Evolutionary conservation across 2,888 invertebrate species (phyloP).

Genomic region (Drosophila fulvimacula): DNA sequence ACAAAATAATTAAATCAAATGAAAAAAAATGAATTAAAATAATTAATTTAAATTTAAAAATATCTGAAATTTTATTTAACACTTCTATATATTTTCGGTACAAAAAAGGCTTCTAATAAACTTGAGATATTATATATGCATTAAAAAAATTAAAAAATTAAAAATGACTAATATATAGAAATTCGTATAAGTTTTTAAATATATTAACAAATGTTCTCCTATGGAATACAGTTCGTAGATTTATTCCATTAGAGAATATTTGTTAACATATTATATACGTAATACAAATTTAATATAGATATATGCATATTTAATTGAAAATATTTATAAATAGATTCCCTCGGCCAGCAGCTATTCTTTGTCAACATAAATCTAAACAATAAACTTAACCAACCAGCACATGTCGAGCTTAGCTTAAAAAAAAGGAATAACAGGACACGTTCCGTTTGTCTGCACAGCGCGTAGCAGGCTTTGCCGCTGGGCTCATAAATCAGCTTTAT

Average conservation of each 20-base stretch:
- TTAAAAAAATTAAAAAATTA: too few relatives aligned
- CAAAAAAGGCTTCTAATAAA: too few relatives aligned
- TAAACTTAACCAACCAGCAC: constrained; percentile 8
- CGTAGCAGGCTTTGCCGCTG: constrained; percentile 6
- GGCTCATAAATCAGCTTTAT: constrained; percentile 55
- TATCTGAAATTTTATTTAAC: too few relatives aligned
- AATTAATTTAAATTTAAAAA: too few relatives aligned
- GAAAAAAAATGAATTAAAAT: too few relatives aligned
- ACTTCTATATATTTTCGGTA: too few relatives aligned
- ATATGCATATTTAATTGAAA: background rate
- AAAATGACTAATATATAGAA: background rate
- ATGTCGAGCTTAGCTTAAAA: constrained; percentile 7
- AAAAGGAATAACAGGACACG: constrained; percentile 22
- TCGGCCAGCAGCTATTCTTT: too few relatives aligned
- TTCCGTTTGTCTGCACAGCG: constrained; percentile 13
- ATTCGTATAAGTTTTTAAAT: too few relatives aligned
- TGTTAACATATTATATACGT: too few relatives aligned
- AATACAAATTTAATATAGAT: background rate
- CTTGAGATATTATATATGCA: too few relatives aligned
- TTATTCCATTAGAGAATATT: too few relatives aligned
- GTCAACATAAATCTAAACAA: constrained; percentile 2
- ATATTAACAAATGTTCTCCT: background rate
- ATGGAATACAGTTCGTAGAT: background rate
- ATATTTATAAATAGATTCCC: background rate
- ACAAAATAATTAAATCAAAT: too few relatives aligned